A percentile compares a stretch with the other conserved stretches of the same genome.
Evolutionary conservation across 2,888 invertebrate species (phyloP).

Genomic region (Gisinianus flammeolus): DNA sequence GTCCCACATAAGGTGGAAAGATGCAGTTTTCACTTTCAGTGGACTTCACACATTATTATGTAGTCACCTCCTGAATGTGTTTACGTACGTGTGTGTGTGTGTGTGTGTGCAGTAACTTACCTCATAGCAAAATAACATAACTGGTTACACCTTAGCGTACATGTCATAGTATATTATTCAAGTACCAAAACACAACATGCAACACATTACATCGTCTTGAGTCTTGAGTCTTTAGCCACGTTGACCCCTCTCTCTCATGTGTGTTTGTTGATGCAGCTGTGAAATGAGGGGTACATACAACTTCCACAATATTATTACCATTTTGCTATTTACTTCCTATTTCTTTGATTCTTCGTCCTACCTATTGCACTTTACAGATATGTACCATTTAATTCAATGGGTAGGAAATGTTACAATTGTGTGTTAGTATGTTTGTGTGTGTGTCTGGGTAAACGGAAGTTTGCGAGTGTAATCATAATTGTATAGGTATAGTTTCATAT

Average conservation of each 20-base stretch:
- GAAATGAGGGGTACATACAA: not conserved
- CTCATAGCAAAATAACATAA: not conserved
- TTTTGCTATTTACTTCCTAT: not conserved
- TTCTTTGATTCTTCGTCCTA: not conserved
- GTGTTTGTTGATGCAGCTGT: not conserved
- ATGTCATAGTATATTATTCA: not conserved
- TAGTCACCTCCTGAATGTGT: not conserved
- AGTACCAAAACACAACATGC: not conserved
- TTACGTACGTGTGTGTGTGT: not conserved
- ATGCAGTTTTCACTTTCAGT: constrained; percentile 13
- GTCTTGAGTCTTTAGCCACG: not conserved
- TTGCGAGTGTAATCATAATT: no score
- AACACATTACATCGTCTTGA: not conserved
- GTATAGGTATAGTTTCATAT: no score
- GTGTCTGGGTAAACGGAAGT: no score
- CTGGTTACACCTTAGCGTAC: not conserved
- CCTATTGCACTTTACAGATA: not conserved
- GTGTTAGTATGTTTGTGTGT: no score
- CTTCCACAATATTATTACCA: not conserved
- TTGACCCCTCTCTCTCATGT: not conserved
- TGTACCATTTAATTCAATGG: no score
- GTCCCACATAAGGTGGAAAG: not conserved
- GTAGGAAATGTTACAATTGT: no score
- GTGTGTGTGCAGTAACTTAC: not conserved
- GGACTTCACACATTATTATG: not conserved